Percentiles rank a stretch among this genome's conserved stretches.
These are phyloP conservation scores for Oxytorus armatus DNA, from an alignment of 2,888 invertebrate genomes.

Conservation along the genomic window DNA sequence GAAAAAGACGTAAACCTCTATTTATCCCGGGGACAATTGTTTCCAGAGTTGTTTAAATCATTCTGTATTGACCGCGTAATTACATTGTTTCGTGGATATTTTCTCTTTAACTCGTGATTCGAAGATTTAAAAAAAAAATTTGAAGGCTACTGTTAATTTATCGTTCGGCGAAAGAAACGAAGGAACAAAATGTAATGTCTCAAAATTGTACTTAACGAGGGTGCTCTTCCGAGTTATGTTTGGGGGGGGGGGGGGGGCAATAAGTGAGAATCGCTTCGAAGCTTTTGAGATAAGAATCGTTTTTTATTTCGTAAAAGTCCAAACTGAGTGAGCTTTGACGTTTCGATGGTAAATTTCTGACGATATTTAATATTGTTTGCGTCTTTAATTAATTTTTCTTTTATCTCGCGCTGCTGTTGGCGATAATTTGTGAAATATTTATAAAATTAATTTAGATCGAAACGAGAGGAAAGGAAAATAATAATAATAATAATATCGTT, in stretches of 20 bases:
- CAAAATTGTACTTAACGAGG: constrained; percentile 62
- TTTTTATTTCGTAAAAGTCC: no score
- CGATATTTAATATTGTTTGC: no score
- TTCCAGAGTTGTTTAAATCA: constrained; percentile 34
- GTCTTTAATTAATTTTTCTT: constrained; percentile 7
- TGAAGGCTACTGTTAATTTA: constrained; percentile 43
- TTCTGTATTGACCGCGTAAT: constrained; percentile 42
- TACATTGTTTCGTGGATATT: constrained; percentile 35
- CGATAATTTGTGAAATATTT: constrained; percentile 32
- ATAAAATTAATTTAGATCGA: constrained; percentile 50
- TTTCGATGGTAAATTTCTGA: background rate
- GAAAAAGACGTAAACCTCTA: no score
- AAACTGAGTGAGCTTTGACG: background rate
- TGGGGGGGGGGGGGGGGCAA: background rate
- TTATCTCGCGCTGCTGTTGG: background rate
- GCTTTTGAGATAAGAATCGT: no score
- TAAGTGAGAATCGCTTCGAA: background rate
- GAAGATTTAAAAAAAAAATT: constrained; percentile 35
- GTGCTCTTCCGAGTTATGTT: background rate
- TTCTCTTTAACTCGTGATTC: constrained; percentile 28
- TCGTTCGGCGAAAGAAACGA: constrained; percentile 8
- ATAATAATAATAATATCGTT: constrained; percentile 48
- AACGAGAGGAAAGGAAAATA: constrained; percentile 28
- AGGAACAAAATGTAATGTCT: constrained; percentile 15
- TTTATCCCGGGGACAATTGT: no score